Evolutionary conservation across 2,888 invertebrate genomes (phyloP).

Genomic region (Acholoe squamosa): DNA sequence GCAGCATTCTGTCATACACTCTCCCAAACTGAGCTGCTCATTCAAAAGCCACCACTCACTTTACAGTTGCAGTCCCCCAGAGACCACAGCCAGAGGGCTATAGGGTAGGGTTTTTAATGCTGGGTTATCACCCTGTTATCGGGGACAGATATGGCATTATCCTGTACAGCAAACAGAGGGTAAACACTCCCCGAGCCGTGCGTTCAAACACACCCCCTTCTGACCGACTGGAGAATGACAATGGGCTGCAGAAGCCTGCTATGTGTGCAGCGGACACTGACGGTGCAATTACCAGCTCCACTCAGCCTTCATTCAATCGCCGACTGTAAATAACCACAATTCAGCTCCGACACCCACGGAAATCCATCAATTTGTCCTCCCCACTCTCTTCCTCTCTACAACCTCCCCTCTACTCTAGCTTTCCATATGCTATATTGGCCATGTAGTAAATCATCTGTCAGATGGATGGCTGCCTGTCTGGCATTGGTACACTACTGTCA

Average conservation of each 20-base stretch:
- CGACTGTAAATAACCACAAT: slow-evolving; percentile 25
- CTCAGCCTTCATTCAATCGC: slow-evolving; percentile 8
- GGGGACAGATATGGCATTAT: not conserved
- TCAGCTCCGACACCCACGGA: slow-evolving; percentile 15
- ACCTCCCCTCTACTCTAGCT: too few species aligned
- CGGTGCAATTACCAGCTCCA: slow-evolving; percentile 30
- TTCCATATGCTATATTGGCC: too few species aligned
- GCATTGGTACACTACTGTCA: too few species aligned
- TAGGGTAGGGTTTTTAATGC: not conserved
- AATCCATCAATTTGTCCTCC: slow-evolving; percentile 23
- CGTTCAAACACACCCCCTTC: not conserved
- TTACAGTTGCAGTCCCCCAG: not conserved
- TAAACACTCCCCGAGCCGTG: not conserved
- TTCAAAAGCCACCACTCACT: too few species aligned
- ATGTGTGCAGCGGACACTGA: not conserved
- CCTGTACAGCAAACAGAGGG: not conserved
- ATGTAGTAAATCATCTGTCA: too few species aligned
- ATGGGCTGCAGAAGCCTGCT: not conserved
- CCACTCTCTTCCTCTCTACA: not conserved
- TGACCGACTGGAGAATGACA: not conserved
- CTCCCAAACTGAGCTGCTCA: not conserved
- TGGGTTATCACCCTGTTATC: not conserved
- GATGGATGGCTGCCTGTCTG: too few species aligned
- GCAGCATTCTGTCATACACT: too few species aligned
- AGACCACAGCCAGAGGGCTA: not conserved